Evolutionary conservation across 2,888 invertebrate genomes (phyloP).

Genomic region (Drosophila aldrichi): DNA sequence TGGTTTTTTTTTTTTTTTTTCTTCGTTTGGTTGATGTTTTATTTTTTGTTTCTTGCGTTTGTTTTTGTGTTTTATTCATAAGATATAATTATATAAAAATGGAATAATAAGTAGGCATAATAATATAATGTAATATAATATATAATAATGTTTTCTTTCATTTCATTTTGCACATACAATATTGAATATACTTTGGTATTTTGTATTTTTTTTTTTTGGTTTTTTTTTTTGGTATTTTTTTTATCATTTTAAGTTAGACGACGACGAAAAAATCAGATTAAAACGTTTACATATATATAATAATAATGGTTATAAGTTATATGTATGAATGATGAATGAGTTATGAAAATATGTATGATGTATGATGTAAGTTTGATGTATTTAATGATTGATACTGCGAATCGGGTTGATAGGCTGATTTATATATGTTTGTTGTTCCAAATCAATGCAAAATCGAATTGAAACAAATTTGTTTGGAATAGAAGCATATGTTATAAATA

Average conservation of each 20-base stretch:
- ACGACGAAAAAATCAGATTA: conserved; percentile 58
- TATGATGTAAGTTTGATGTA: conserved; percentile 48
- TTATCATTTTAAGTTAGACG: conserved; percentile 59
- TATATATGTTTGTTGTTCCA: conserved; percentile 24
- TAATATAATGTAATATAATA: conserved; percentile 76
- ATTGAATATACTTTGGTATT: conserved; percentile 69
- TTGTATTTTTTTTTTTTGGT: conserved; percentile 27
- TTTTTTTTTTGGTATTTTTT: conserved; percentile 25
- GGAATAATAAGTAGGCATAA: conserved; percentile 79
- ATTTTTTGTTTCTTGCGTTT: conserved; percentile 38
- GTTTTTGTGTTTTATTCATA: conserved; percentile 58
- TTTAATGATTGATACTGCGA: conserved; percentile 24
- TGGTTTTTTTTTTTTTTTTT: conserved; percentile 39
- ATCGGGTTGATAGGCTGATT: conserved; percentile 30
- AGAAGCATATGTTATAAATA: conserved; percentile 41
- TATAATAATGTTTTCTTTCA: conserved; percentile 65
- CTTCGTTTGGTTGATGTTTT: conserved; percentile 20
- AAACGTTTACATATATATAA: conserved; percentile 58
- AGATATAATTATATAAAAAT: conserved; percentile 81
- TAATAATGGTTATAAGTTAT: conserved; percentile 63
- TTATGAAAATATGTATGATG: conserved; percentile 28
- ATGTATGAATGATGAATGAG: conserved; percentile 43
- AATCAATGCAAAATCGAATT: conserved; percentile 64
- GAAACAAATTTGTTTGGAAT: conserved; percentile 53
- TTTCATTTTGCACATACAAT: conserved; percentile 65